Percentiles rank a stretch among this genome's conserved stretches.
phyloP scores from a whole-genome alignment of 2,113 vertebrate species.

The Peucedramus taeniatus region DNA sequence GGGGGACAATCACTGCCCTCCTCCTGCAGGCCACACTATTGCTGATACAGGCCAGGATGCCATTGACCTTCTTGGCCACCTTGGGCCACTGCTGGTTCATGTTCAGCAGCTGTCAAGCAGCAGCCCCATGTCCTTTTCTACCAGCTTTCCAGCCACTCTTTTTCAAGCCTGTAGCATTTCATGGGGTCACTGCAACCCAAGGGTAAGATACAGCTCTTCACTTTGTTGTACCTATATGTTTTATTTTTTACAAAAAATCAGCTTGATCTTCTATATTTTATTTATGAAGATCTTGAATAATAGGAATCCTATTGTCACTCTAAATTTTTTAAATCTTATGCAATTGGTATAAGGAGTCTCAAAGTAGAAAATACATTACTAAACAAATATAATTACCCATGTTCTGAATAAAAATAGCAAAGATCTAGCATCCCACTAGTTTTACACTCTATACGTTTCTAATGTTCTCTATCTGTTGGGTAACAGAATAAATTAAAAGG shows the following conservation, averaged over 20 bases:
- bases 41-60: rapidly evolving
- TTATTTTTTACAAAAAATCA: not conserved
- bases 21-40: not conserved
- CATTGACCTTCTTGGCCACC: not conserved
- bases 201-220: not conserved
- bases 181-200: not conserved
- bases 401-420: not conserved
- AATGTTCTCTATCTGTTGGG: too few relatives aligned
- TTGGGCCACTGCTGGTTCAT: too few relatives aligned
- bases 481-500: not conserved
- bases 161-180: too few relatives aligned
- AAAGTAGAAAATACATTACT: not conserved
- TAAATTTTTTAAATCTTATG: not conserved
- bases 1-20: rapidly evolving
- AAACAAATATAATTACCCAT: not conserved
- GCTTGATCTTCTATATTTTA: not conserved
- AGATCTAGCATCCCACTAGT: not conserved
- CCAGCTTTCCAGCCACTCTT: not conserved
- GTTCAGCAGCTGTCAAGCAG: too few relatives aligned
- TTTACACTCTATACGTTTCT: not conserved
- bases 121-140: not conserved
- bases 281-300: not conserved
- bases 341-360: not conserved
- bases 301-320: not conserved
- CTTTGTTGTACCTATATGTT: not conserved